Conservation (phyloP, 2,888 invertebrate genomes). For the Andrena marginata region DNA sequence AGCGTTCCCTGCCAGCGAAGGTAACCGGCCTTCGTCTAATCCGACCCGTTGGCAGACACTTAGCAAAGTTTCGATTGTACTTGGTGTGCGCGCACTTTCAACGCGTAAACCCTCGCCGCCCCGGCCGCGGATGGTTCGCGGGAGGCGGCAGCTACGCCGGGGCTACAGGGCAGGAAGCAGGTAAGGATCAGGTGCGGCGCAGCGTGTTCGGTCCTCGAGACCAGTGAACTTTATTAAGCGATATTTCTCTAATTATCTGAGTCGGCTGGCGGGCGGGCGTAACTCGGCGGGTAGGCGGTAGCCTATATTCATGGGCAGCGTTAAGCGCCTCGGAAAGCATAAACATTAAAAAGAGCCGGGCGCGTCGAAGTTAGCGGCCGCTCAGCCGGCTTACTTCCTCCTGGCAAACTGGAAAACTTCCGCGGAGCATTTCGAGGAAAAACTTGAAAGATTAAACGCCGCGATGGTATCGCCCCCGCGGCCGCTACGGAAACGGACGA, state of each 20-base stretch:
- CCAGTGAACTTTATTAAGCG: constrained; percentile 81
- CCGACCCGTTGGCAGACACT: constrained; percentile 70
- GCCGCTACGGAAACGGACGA: constrained; percentile 25
- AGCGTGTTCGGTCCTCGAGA: constrained; percentile 62
- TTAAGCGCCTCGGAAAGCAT: constrained; percentile 72
- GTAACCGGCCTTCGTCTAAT: constrained; percentile 63
- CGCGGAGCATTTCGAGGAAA: constrained; percentile 61
- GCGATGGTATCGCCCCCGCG: constrained; percentile 50
- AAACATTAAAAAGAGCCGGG: constrained; percentile 75
- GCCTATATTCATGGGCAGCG: constrained; percentile 65
- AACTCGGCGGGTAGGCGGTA: constrained; percentile 41
- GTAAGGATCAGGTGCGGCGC: constrained; percentile 48
- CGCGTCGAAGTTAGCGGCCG: constrained; percentile 67
- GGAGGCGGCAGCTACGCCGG: constrained; percentile 34
- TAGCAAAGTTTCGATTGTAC: constrained; percentile 81
- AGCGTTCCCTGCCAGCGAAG: constrained; percentile 54
- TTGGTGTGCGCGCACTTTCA: constrained; percentile 62
- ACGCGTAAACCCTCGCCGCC: constrained; percentile 20
- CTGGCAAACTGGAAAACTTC: constrained; percentile 67
- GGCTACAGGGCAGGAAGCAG: constrained; percentile 25
- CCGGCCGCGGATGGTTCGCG: constrained; percentile 27
- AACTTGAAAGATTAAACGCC: constrained; percentile 73
- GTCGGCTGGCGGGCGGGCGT: constrained; percentile 50
- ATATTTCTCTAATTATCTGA: constrained; percentile 84
- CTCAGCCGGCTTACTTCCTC: constrained; percentile 44